Evolutionary conservation across 1,140 invertebrate genomes (phyloP).

Genomic region (Drosophila kohkoa): DNA sequence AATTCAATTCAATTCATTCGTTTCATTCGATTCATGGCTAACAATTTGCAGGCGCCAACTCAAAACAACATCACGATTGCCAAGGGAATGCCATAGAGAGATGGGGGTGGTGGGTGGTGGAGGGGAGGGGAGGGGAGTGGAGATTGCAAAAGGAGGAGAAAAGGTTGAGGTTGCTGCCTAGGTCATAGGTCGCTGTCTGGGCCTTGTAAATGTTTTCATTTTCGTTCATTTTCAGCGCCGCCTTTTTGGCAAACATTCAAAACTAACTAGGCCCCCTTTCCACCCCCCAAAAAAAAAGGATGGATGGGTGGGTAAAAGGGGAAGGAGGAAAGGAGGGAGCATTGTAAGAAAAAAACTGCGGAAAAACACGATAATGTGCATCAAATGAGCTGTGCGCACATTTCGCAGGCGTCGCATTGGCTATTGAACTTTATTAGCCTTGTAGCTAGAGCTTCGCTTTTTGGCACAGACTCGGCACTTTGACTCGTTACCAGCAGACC

Average conservation of each 20-base stretch:
- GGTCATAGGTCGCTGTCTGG: conserved; percentile 52
- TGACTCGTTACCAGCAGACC: conserved; percentile 17
- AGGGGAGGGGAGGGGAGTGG: no score
- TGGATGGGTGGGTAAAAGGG: neutral
- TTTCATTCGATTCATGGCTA: conserved; percentile 68
- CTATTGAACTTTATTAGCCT: conserved; percentile 81
- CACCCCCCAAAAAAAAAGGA: conserved; percentile 10
- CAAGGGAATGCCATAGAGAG: no score
- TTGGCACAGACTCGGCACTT: conserved; percentile 8
- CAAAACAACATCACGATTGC: conserved; percentile 53
- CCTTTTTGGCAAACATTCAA: conserved; percentile 70
- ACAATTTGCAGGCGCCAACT: conserved; percentile 77
- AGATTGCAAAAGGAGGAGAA: neutral
- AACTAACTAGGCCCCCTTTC: conserved; percentile 32
- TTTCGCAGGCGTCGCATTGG: conserved; percentile 78
- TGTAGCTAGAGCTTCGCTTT: conserved; percentile 30
- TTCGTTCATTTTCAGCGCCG: conserved; percentile 25
- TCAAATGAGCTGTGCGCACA: conserved; percentile 82
- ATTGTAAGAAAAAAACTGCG: conserved; percentile 41
- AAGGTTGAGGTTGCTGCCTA: conserved; percentile 26
- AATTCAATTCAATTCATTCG: conserved; percentile 56
- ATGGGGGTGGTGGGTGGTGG: no score
- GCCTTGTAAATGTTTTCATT: conserved; percentile 79
- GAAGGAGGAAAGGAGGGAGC: conserved; percentile 11
- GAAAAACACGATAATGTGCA: conserved; percentile 79